These are phyloP conservation scores for Orgyia antiqua DNA, from an alignment of 2,888 invertebrate species.

Conservation along the genomic window DNA sequence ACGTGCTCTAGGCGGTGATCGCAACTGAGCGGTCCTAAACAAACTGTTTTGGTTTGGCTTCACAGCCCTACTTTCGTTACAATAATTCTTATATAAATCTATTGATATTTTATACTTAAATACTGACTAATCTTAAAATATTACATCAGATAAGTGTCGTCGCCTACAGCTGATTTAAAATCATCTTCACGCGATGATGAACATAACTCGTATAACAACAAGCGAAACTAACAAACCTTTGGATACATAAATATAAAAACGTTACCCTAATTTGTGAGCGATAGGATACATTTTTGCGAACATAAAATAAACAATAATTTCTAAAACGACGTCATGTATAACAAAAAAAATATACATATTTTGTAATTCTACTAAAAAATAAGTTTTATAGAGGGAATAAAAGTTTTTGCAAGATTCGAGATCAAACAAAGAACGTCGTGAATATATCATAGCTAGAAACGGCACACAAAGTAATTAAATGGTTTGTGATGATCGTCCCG, in stretches of 20 bases:
- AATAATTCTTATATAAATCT: slow-evolving; percentile 51
- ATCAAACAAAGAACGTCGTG: slow-evolving; percentile 56
- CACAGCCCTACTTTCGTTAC: slow-evolving; percentile 60
- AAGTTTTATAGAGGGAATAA: slow-evolving; percentile 38
- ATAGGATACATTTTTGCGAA: slow-evolving; percentile 27
- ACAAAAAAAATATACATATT: slow-evolving; percentile 50
- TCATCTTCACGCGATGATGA: slow-evolving; percentile 21
- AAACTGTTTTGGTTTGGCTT: slow-evolving; percentile 62
- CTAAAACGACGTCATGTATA: slow-evolving; percentile 37
- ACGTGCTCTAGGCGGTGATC: slow-evolving; percentile 17
- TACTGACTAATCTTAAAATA: slow-evolving; percentile 34
- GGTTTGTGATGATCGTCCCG: slow-evolving; percentile 38
- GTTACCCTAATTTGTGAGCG: slow-evolving; percentile 44
- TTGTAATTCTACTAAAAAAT: slow-evolving; percentile 39
- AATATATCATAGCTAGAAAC: slow-evolving; percentile 64
- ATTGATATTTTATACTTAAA: slow-evolving; percentile 34
- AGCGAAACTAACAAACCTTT: slow-evolving; percentile 4
- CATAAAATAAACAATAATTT: slow-evolving; percentile 32
- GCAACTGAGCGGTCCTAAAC: slow-evolving; percentile 33
- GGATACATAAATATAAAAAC: slow-evolving; percentile 13
- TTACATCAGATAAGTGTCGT: slow-evolving; percentile 31
- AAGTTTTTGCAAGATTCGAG: slow-evolving; percentile 60
- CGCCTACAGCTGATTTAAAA: slow-evolving; percentile 9
- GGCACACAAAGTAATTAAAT: slow-evolving; percentile 25
- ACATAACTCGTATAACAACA: slow-evolving; percentile 16